Percentiles rank a stretch among this genome's conserved stretches.
phyloP scores from a whole-genome alignment of 2,113 vertebrate genomes.

The Pimephales promelas region DNA sequence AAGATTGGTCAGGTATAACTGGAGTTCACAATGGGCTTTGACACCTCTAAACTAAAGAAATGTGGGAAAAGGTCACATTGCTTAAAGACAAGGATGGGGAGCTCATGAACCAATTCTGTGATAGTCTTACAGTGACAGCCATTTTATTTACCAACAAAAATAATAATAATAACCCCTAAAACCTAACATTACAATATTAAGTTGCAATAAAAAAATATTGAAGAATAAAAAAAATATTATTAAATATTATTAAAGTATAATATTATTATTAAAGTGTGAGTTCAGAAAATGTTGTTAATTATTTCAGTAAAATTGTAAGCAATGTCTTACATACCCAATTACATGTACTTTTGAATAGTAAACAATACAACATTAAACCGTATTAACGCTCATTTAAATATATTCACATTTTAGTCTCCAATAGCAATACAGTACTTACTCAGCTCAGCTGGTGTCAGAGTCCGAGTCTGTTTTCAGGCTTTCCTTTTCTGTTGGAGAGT shows the following conservation, averaged over 20 bases:
- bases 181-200: not conserved
- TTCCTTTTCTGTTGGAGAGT: too few species aligned
- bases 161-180: not conserved
- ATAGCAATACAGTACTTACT: too few species aligned
- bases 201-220: not conserved
- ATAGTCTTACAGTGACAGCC: not conserved
- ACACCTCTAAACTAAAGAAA: too few species aligned
- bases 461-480: too few species aligned
- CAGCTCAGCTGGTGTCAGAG: too few species aligned
- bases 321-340: not conserved
- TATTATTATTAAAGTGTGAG: too few species aligned
- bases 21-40: too few species aligned
- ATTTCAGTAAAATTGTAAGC: not conserved
- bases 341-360: not conserved
- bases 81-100: too few species aligned
- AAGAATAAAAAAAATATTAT: not conserved
- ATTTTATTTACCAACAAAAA: not conserved
- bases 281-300: not conserved
- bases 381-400: too few species aligned
- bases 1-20: conserved; percentile 85
- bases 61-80: too few species aligned
- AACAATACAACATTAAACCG: not conserved
- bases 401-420: too few species aligned
- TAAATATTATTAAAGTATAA: too few species aligned
- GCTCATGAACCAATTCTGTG: not conserved